Evolutionary conservation across 30 jellyfish, hydroid and myxozoan species (phyloP).

Genomic region (Hydractinia echinata): DNA sequence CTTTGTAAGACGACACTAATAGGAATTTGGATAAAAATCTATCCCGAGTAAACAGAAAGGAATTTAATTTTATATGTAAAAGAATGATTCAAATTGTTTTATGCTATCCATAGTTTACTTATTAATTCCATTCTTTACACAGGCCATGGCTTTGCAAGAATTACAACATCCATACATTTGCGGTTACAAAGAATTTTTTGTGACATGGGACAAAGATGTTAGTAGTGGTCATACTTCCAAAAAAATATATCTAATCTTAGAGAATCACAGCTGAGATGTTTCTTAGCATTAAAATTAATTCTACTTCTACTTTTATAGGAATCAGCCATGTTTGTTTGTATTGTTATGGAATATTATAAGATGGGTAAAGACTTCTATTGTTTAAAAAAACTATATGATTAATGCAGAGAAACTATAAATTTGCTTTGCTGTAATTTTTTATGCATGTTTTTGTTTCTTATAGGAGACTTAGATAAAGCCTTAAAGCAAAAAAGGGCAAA

Average conservation of each 20-base stretch:
- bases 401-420: not conserved
- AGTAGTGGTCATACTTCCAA: not conserved
- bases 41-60: too few relatives aligned
- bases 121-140: not conserved
- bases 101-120: not conserved
- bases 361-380: constrained; percentile 45
- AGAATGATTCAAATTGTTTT: not conserved
- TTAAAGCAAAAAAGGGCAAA: constrained; percentile 64
- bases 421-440: not conserved
- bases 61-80: too few relatives aligned
- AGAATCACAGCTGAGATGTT: not conserved
- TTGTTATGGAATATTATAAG: constrained; percentile 80
- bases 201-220: constrained; percentile 91
- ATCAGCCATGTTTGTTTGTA: constrained; percentile 94
- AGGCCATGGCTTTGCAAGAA: constrained; percentile 90
- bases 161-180: constrained; percentile 74
- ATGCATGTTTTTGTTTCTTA: not conserved
- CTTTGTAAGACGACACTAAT: too few relatives aligned
- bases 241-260: not conserved
- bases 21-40: too few relatives aligned
- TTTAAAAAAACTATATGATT: not conserved
- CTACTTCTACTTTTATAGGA: constrained; percentile 35
- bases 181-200: constrained; percentile 89
- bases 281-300: not conserved
- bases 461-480: constrained; percentile 86